A percentile compares a stretch with the other conserved stretches of the same genome.
Conservation (phyloP, 2,113 vertebrate genomes). For the Eurystomus gularis region DNA sequence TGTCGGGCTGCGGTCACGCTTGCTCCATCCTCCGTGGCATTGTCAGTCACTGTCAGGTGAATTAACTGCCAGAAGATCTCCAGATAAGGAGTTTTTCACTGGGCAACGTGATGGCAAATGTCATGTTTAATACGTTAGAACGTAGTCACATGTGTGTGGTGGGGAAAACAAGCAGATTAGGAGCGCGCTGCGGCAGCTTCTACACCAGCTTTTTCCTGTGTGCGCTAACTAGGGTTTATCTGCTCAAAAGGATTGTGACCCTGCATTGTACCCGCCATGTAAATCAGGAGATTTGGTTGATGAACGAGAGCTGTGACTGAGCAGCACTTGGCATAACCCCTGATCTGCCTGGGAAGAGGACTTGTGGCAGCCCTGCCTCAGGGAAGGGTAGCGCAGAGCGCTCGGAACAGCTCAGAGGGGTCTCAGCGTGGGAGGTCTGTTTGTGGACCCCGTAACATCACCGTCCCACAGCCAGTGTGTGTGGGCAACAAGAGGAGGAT, state of each 20-base stretch:
- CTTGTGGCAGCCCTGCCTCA: fast-evolving
- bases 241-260: neutral
- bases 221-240: neutral
- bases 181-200: neutral
- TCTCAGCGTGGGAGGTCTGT: too few relatives aligned
- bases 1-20: neutral
- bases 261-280: neutral
- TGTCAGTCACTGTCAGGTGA: neutral
- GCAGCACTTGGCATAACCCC: neutral
- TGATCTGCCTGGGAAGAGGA: fast-evolving
- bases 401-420: too few relatives aligned
- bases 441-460: fast-evolving
- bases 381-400: neutral
- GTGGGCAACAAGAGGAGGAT: too few relatives aligned
- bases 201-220: neutral
- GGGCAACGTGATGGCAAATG: neutral
- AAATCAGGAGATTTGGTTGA: neutral
- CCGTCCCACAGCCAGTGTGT: fast-evolving
- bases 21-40: neutral
- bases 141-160: too few relatives aligned
- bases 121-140: neutral
- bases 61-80: neutral
- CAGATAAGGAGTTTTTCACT: too few relatives aligned
- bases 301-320: neutral
- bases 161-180: too few relatives aligned